These are phyloP conservation scores for Etheostoma spectabile DNA, from an alignment of 2,113 vertebrate genomes.

Conservation along the genomic window DNA sequence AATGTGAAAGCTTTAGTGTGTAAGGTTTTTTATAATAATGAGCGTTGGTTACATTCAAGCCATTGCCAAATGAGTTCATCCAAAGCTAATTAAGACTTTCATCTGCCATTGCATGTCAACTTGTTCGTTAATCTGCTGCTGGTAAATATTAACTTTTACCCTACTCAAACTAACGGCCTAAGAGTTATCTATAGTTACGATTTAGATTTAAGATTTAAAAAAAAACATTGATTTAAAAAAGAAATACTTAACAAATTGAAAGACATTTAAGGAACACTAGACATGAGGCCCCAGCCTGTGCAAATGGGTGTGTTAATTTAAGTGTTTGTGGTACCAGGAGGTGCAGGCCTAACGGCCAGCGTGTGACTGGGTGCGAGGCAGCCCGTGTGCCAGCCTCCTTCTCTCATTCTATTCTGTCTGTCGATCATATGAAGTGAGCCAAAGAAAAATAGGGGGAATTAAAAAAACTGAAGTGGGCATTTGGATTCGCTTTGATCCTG, in stretches of 20 bases:
- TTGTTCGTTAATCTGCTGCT: neutral
- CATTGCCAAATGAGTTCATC: too few species aligned
- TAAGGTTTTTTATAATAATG: too few species aligned
- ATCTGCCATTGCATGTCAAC: neutral
- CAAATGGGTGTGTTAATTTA: constrained; percentile 3
- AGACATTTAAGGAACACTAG: neutral
- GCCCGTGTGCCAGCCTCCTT: constrained; percentile 43
- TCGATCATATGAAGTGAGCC: constrained; percentile 32
- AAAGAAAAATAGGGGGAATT: constrained; percentile 10
- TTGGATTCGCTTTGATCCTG: constrained; percentile 50
- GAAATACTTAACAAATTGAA: neutral
- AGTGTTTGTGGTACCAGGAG: constrained; percentile 66
- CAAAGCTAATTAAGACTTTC: too few species aligned
- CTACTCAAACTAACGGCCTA: neutral
- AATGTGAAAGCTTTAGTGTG: neutral
- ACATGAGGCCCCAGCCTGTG: neutral
- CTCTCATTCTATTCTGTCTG: constrained; percentile 14
- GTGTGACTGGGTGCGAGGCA: constrained; percentile 71
- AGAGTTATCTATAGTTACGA: neutral
- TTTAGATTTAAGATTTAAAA: neutral
- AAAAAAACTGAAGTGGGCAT: constrained; percentile 48
- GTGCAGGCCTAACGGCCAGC: constrained; percentile 41
- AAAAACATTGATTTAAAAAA: neutral
- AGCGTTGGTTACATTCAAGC: too few species aligned
- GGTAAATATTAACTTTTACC: neutral